These are phyloP conservation scores for Portevinia maculata DNA, from an alignment of 2,888 invertebrate species.

Conservation along the genomic window DNA sequence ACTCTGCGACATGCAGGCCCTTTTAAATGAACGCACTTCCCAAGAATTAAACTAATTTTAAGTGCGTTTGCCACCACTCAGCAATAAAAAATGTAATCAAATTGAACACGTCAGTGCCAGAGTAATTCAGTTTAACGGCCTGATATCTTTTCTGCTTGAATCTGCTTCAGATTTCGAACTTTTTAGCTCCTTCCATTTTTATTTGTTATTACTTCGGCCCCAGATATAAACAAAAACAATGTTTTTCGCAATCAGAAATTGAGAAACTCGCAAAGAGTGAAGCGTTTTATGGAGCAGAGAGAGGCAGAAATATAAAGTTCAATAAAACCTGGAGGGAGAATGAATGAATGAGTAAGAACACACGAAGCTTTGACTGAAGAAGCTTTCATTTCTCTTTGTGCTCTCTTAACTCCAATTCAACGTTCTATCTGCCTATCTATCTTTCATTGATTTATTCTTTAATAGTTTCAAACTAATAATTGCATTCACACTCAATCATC, in stretches of 20 bases:
- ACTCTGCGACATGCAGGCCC: too few species aligned
- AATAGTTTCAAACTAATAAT: conserved; percentile 29
- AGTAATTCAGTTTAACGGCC: not conserved
- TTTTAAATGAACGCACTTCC: too few species aligned
- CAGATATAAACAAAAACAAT: conserved; percentile 16
- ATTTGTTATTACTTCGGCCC: not conserved
- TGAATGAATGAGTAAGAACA: not conserved
- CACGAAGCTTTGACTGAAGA: conserved; percentile 17
- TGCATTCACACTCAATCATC: conserved; percentile 23
- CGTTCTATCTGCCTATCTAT: conserved; percentile 19
- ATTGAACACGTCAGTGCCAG: not conserved
- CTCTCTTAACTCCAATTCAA: conserved; percentile 26
- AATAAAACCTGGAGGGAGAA: conserved; percentile 35
- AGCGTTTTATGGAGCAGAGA: not conserved
- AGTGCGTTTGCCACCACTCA: too few species aligned
- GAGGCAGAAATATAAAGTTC: conserved; percentile 29
- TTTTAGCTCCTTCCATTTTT: not conserved
- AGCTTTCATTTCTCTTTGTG: conserved; percentile 35
- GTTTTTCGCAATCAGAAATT: not conserved
- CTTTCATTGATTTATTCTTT: conserved; percentile 15
- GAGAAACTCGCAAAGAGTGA: not conserved
- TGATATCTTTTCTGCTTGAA: not conserved
- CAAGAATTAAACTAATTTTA: too few species aligned
- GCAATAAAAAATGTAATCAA: too few species aligned
- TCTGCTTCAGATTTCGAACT: conserved; percentile 14